A percentile compares a stretch with the other conserved stretches of the same genome.
These are phyloP conservation scores for Labroides dimidiatus DNA, from an alignment of 2,797 vertebrate species.

Conservation along the genomic window DNA sequence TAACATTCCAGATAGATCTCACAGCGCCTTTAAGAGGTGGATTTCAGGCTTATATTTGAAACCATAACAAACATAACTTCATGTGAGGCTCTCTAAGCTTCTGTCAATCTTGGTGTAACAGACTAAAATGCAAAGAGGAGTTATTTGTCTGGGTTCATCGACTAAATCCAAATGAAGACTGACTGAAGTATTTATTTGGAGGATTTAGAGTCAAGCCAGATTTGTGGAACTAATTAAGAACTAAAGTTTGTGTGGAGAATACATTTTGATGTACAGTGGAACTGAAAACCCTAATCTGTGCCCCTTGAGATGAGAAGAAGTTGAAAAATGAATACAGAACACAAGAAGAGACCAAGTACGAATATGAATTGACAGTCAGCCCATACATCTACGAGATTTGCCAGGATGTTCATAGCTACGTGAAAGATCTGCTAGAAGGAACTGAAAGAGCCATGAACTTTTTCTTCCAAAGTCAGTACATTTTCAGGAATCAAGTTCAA, in stretches of 20 bases:
- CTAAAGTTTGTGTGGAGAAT: constrained; percentile 21
- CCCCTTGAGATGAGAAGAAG: neutral
- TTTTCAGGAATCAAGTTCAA: no score
- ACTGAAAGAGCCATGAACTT: no score
- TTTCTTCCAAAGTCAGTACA: neutral
- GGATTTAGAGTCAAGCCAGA: constrained; percentile 28
- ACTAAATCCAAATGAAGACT: constrained; percentile 57
- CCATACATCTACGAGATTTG: no score
- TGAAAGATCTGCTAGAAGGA: no score
- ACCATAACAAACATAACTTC: neutral
- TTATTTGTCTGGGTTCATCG: constrained; percentile 55
- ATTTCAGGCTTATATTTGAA: neutral
- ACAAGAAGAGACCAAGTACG: no score
- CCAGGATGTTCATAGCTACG: no score
- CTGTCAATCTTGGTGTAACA: constrained; percentile 23
- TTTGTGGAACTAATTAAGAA: constrained; percentile 53
- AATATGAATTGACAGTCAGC: no score
- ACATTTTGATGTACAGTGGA: neutral
- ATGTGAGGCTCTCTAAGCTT: constrained; percentile 4
- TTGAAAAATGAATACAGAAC: neutral
- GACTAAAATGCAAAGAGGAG: constrained; percentile 17
- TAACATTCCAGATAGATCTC: no score
- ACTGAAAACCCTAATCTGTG: neutral
- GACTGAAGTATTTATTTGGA: constrained; percentile 23
- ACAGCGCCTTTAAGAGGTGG: no score